Conservation (phyloP, 2,113 vertebrate species). For the Limnothrissa miodon region DNA sequence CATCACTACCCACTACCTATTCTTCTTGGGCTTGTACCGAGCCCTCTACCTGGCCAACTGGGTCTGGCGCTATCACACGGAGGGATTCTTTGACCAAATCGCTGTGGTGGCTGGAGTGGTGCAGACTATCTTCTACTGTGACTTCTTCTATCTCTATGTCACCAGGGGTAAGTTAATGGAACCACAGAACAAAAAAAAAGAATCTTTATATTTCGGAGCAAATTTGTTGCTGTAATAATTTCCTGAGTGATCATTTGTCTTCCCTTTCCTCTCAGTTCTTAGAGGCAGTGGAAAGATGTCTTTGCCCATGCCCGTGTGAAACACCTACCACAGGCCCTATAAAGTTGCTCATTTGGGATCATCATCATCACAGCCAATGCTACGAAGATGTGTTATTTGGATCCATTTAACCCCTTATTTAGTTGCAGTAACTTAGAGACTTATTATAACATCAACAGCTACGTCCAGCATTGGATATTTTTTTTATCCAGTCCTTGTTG, state of each 20-base stretch:
- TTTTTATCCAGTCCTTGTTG: neutral
- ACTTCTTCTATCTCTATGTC: conserved; percentile 97
- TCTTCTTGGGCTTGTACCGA: conserved; percentile 93
- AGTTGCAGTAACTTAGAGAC: neutral
- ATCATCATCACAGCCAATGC: neutral
- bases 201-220: neutral
- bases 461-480: neutral
- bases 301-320: conserved; percentile 72
- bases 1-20: conserved; percentile 96
- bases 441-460: neutral
- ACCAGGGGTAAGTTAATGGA: conserved; percentile 80
- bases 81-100: conserved; percentile 93
- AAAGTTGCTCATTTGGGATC: neutral
- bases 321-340: neutral
- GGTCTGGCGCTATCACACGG: conserved; percentile 92
- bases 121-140: conserved; percentile 98
- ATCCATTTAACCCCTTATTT: neutral
- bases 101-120: conserved; percentile 93
- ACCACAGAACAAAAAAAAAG: neutral
- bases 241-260: neutral
- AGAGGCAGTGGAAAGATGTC: conserved; percentile 68
- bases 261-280: conserved; percentile 58
- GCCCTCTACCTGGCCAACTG: conserved; percentile 94
- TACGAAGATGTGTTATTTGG: neutral
- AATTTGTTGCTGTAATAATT: neutral